These are phyloP conservation scores for Platypus cylindrus DNA, from an alignment of 2,888 invertebrate species.

Conservation along the genomic window DNA sequence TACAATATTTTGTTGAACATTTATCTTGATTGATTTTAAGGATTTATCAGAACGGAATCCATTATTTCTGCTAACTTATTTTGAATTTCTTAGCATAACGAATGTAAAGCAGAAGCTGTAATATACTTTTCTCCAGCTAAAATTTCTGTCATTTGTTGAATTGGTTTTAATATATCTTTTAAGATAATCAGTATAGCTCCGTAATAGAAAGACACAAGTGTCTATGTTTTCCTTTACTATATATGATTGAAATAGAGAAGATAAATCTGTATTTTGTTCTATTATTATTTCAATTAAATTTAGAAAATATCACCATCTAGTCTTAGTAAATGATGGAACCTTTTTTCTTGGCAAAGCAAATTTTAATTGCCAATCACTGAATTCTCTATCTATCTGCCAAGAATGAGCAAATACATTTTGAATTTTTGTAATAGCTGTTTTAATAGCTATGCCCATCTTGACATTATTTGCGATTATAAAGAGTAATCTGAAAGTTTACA, in stretches of 20 bases:
- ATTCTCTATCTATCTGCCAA: not conserved
- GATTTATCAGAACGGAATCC: too few species aligned
- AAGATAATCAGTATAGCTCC: too few species aligned
- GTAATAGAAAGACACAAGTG: not conserved
- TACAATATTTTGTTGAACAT: too few species aligned
- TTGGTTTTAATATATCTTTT: conserved; percentile 2
- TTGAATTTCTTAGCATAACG: not conserved
- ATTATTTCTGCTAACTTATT: too few species aligned
- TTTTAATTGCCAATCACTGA: not conserved
- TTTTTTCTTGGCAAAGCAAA: not conserved
- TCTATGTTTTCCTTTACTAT: conserved; percentile 1
- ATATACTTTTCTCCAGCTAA: not conserved
- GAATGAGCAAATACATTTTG: conserved; percentile 1
- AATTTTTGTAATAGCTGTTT: conserved; percentile 2
- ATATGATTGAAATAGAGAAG: not conserved
- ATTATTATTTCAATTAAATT: conserved; percentile 1
- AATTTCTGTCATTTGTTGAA: not conserved
- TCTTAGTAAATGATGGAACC: conserved; percentile 1
- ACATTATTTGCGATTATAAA: too few species aligned
- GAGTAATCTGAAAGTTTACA: too few species aligned
- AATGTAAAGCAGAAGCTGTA: not conserved
- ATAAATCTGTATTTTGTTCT: not conserved
- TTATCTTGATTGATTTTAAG: too few species aligned
- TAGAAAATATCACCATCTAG: conserved; percentile 1
- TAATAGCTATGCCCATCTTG: too few species aligned